Conservation (phyloP, 1,140 invertebrate species). For the Pemphigus obesinymphae region DNA sequence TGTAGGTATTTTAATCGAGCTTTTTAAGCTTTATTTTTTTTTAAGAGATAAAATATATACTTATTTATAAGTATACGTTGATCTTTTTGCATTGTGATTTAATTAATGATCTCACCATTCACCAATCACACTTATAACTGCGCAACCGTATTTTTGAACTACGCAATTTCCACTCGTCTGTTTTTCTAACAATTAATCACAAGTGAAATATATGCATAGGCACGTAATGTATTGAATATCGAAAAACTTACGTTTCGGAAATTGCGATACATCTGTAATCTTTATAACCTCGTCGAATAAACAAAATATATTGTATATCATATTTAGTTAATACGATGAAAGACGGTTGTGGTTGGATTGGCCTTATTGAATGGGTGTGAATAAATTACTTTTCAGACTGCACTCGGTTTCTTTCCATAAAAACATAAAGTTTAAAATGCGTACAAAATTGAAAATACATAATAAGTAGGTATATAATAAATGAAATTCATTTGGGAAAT, state of each 20-base stretch:
- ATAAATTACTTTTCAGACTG: conserved; percentile 8
- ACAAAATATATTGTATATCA: neutral
- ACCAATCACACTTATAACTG: neutral
- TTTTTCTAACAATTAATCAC: neutral
- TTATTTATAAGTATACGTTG: too few relatives aligned
- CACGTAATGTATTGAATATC: neutral
- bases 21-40: too few relatives aligned
- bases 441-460: too few relatives aligned
- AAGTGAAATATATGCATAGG: neutral
- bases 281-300: neutral
- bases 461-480: too few relatives aligned
- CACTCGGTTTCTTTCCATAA: neutral
- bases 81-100: too few relatives aligned
- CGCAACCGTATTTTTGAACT: neutral
- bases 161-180: neutral
- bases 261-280: too few relatives aligned
- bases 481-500: neutral
- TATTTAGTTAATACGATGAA: too few relatives aligned
- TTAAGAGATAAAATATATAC: too few relatives aligned
- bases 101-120: neutral
- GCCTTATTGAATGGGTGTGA: neutral
- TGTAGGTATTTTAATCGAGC: too few relatives aligned
- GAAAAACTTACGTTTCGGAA: neutral
- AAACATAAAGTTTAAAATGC: neutral
- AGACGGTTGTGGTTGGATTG: neutral